Evolutionary conservation across 53 echinoderm and acorn worm genomes (phyloP).

Genomic region (Actinopyga echinites): DNA sequence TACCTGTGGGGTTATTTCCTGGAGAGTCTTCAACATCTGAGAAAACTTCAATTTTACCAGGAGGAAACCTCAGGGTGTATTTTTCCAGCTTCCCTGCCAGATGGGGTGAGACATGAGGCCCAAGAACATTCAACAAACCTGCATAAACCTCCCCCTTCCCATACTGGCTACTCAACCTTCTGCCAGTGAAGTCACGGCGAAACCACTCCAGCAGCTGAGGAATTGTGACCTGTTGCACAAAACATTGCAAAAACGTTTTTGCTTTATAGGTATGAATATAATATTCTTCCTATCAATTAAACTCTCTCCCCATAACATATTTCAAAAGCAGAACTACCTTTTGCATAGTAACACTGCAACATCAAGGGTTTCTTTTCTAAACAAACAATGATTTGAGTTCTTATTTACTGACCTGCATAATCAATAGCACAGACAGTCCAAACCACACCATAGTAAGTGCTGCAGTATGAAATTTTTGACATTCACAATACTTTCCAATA

Average conservation of each 20-base stretch:
- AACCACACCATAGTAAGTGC: too few species aligned
- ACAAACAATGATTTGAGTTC: too few species aligned
- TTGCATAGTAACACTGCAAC: too few species aligned
- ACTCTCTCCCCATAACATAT: not conserved
- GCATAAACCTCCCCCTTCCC: slow-evolving; percentile 72
- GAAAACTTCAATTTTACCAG: slow-evolving; percentile 68
- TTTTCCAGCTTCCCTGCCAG: slow-evolving; percentile 79
- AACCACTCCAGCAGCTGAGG: slow-evolving; percentile 91
- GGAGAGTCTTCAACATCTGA: not conserved
- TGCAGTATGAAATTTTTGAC: too few species aligned
- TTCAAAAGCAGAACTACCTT: too few species aligned
- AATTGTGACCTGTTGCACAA: slow-evolving; percentile 63
- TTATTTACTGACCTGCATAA: too few species aligned
- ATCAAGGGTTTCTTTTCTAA: too few species aligned
- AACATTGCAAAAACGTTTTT: not conserved
- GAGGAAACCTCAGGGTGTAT: slow-evolving; percentile 70
- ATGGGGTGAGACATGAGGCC: slow-evolving; percentile 76
- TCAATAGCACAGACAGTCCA: too few species aligned
- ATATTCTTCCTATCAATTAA: not conserved
- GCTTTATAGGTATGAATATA: not conserved
- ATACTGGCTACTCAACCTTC: slow-evolving; percentile 55
- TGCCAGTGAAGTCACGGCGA: slow-evolving; percentile 90
- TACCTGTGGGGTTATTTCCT: not conserved
- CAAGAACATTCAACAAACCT: slow-evolving; percentile 80
- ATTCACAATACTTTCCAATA: too few species aligned